phyloP scores from a whole-genome alignment of 2,113 vertebrate genomes.

The Dasyurus viverrinus region DNA sequence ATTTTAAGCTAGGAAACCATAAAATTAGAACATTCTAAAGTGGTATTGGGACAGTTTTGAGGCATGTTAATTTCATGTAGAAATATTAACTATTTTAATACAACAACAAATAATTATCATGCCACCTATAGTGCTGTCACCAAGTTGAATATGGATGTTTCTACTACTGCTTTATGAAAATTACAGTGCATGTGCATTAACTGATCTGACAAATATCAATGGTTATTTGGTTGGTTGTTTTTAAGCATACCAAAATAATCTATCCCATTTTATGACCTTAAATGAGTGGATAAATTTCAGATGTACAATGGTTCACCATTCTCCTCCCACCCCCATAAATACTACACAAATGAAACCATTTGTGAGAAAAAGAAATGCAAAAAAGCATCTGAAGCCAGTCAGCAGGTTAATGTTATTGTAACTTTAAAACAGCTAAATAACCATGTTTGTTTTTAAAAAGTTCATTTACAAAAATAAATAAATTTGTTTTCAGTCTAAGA shows the following conservation, averaged over 20 bases:
- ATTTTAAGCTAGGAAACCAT: conserved; percentile 68
- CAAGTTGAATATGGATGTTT: conserved; percentile 71
- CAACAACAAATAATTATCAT: conserved; percentile 74
- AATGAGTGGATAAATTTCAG: conserved; percentile 22
- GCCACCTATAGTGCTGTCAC: conserved; percentile 65
- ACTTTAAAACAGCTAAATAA: conserved; percentile 69
- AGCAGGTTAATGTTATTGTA: conserved; percentile 48
- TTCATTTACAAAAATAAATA: conserved; percentile 70
- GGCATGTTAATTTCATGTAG: conserved; percentile 80
- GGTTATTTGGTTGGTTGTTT: conserved; percentile 67
- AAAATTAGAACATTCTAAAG: conserved; percentile 74
- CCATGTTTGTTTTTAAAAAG: conserved; percentile 72
- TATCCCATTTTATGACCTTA: conserved; percentile 44
- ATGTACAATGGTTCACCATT: background rate
- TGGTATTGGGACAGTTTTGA: conserved; percentile 80
- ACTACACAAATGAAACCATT: background rate
- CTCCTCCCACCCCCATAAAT: background rate
- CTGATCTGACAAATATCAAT: conserved; percentile 74
- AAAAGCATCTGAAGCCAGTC: conserved; percentile 75
- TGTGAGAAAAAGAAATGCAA: conserved; percentile 73
- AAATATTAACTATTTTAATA: conserved; percentile 74
- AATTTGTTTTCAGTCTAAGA: conserved; percentile 79
- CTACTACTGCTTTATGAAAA: conserved; percentile 74
- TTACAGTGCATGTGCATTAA: conserved; percentile 55
- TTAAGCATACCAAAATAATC: conserved; percentile 70